phyloP scores from a whole-genome alignment of 2,113 vertebrate genomes.

The Fulica atra region DNA sequence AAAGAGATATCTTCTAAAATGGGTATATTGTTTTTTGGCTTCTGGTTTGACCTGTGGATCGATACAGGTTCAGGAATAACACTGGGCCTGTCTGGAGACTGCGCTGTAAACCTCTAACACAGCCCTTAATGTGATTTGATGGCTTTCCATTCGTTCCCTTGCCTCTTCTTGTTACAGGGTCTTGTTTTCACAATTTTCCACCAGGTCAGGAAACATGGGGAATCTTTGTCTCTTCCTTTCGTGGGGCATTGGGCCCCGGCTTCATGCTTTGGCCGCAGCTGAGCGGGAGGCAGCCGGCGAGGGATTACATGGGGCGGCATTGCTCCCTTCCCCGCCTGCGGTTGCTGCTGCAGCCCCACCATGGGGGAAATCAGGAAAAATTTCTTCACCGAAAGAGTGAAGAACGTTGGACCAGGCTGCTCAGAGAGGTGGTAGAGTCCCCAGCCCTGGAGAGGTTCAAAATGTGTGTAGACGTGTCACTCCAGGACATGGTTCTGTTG shows the following conservation, averaged over 20 bases:
- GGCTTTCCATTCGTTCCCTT: neutral
- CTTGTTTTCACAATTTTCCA: neutral
- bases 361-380: too few relatives aligned
- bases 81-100: neutral
- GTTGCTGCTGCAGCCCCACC: neutral
- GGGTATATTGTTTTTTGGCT: neutral
- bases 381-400: too few relatives aligned
- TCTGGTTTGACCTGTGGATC: constrained; percentile 1
- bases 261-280: neutral
- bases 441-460: too few relatives aligned
- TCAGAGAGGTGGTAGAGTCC: too few relatives aligned
- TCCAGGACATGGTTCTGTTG: too few relatives aligned
- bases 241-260: fast-evolving
- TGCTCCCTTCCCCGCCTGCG: fast-evolving
- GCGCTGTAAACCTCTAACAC: neutral
- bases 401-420: too few relatives aligned
- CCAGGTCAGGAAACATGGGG: neutral
- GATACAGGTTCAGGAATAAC: neutral
- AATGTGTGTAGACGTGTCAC: too few relatives aligned
- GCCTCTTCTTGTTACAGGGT: neutral
- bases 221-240: neutral
- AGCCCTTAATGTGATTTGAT: neutral
- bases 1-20: neutral
- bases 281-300: neutral
- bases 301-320: fast-evolving